Evolutionary conservation across 2,888 invertebrate species (phyloP), one percentile per base, ranked within the genome.

Genomic region (Scelioninae gen. 1): DNA sequence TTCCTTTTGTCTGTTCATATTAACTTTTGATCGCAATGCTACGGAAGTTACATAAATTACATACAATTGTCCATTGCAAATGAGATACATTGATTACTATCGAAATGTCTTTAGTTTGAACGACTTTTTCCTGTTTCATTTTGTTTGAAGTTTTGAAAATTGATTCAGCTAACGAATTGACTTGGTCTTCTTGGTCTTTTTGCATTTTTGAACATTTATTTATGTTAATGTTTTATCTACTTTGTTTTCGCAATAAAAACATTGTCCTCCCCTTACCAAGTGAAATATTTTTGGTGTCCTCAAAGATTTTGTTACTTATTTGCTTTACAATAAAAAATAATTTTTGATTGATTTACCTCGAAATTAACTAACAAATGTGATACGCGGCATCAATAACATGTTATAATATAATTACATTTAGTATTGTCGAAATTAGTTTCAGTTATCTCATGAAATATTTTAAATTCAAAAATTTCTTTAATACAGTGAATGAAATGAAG

Each of bases 21-120:
- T 47, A 49, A 58, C 40, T 76, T 82, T 76, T 82, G 75, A 82
- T 82, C 76, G 51, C 65, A 53, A 76, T 69, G 81, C 76, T 76
- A 82, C 71, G 49, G 40, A 75, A 69, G 47, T 74, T 74, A 75
- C 63, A 58, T 55, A 80, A 63, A 78, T 75, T 47, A 65, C 65
- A 29, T 56, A 63, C 55, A 63, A 47, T 55, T 56, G 16, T 53
- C 34, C 45, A n/a, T 47, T 45, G 47, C 65, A 65, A 65, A 75
- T 65, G 62, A 60, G 62, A 62, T 40, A 62, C 60, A 53, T 72
- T 62, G 56, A 58, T 69, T 60, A 71, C 45, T 45, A 56, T 34
- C 68, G 56, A 69, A 69, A 69, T 32, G 45, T 56, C n/a, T 34
- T 55, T 53, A 11, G n/a, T 53, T 53, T 32, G 32, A 66, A 40